Evolutionary conservation across 2,797 vertebrate genomes (phyloP).

Genomic region (Pangasius larnaudii): DNA sequence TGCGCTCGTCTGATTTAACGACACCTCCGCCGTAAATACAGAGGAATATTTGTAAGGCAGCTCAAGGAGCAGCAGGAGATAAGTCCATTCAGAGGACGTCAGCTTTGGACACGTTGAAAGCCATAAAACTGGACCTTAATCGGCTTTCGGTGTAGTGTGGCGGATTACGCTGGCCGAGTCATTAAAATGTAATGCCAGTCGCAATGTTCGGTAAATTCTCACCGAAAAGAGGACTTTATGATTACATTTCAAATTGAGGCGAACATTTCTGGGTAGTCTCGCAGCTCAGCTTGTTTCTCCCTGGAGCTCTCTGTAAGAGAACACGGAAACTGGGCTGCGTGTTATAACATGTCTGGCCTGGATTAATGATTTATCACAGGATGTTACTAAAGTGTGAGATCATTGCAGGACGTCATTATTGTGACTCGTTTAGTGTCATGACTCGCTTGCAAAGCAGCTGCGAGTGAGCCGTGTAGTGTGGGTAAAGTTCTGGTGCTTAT

Average conservation of each 20-base stretch:
- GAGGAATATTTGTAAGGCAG: slow-evolving; percentile 43
- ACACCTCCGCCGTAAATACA: slow-evolving; percentile 46
- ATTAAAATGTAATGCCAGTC: slow-evolving; percentile 60
- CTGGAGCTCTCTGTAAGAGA: neutral
- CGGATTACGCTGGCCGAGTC: slow-evolving; percentile 56
- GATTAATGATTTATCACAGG: neutral
- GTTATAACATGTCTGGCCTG: slow-evolving; percentile 16
- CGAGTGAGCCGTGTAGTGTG: neutral
- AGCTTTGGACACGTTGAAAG: slow-evolving; percentile 45
- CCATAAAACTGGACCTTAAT: slow-evolving; percentile 58
- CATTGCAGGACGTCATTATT: slow-evolving; percentile 1
- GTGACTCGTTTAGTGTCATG: neutral
- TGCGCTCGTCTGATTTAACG: slow-evolving; percentile 32
- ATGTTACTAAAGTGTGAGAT: slow-evolving; percentile 16
- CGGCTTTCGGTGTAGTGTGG: slow-evolving; percentile 49
- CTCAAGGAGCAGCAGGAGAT: slow-evolving; percentile 49
- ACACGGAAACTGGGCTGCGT: neutral
- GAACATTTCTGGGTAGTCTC: slow-evolving; percentile 19
- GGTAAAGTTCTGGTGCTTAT: neutral
- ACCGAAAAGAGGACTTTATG: slow-evolving; percentile 51
- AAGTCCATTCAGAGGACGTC: slow-evolving; percentile 52
- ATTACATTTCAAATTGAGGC: slow-evolving; percentile 56
- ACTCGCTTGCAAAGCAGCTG: neutral
- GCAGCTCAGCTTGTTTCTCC: neutral
- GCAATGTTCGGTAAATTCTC: slow-evolving; percentile 48